Conservation (phyloP, 2,113 vertebrate genomes). For the Mastomys natalensis region DNA sequence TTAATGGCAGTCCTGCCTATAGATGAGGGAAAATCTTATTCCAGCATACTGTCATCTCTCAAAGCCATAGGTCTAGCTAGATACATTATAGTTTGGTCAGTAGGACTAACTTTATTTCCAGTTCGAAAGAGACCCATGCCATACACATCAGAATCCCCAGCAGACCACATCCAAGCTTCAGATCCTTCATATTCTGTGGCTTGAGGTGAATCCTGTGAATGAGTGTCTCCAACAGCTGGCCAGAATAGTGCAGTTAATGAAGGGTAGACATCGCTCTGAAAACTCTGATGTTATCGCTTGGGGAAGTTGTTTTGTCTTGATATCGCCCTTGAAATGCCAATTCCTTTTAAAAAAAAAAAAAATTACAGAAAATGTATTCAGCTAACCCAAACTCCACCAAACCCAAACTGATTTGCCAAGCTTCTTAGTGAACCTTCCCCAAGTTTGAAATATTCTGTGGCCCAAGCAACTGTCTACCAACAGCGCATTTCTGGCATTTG, state of each 20-base stretch:
- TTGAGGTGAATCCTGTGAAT: neutral
- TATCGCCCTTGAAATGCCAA: neutral
- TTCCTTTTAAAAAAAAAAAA: neutral
- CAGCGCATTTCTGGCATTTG: neutral
- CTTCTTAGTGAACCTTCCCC: neutral
- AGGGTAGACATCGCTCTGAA: neutral
- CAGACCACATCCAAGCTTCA: neutral
- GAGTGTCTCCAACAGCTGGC: neutral
- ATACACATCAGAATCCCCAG: neutral
- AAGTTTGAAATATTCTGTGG: neutral
- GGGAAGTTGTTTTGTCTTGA: neutral
- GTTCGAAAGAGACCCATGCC: rapidly evolving
- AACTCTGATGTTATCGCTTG: neutral
- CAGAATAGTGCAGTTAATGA: neutral
- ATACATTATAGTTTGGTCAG: neutral
- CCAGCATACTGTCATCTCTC: rapidly evolving
- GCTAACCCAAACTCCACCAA: no score
- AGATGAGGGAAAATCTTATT: no score
- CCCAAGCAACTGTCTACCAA: neutral
- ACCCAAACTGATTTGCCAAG: neutral
- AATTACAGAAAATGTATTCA: neutral
- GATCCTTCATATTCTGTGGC: neutral
- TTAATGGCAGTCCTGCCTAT: neutral
- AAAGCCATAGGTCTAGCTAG: rapidly evolving
- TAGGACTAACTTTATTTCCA: neutral